Evolutionary conservation across 2,888 invertebrate species (phyloP).

Genomic region (Girardia tigrina): DNA sequence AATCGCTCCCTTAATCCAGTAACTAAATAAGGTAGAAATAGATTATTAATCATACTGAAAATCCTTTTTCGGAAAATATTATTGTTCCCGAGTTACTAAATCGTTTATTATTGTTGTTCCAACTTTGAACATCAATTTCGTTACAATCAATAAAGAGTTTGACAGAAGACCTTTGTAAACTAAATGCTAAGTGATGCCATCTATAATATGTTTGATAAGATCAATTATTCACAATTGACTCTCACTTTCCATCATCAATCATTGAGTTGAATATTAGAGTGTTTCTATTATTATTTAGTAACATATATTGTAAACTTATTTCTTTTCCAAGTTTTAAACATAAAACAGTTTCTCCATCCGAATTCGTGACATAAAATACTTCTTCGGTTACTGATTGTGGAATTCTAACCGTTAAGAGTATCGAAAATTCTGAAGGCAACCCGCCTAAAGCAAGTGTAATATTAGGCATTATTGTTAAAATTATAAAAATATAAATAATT

Average conservation of each 20-base stretch:
- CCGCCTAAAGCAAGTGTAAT: background rate
- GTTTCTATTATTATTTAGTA: background rate
- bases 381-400: background rate
- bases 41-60: background rate
- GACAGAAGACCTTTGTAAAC: background rate
- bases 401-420: background rate
- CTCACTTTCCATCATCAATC: background rate
- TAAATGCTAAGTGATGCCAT: background rate
- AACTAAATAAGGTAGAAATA: background rate
- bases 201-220: no score
- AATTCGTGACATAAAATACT: background rate
- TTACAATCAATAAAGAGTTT: background rate
- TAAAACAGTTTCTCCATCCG: background rate
- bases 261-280: background rate
- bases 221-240: background rate
- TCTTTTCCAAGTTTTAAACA: background rate
- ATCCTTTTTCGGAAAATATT: background rate
- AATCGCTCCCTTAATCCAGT: background rate
- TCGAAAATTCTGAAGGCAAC: background rate
- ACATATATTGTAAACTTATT: background rate
- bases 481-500: no score
- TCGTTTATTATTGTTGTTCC: background rate
- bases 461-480: no score
- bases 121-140: background rate
- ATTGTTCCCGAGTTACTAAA: background rate